phyloP scores from a whole-genome alignment of 2,113 vertebrate genomes.

The Xiphophorus couchianus region DNA sequence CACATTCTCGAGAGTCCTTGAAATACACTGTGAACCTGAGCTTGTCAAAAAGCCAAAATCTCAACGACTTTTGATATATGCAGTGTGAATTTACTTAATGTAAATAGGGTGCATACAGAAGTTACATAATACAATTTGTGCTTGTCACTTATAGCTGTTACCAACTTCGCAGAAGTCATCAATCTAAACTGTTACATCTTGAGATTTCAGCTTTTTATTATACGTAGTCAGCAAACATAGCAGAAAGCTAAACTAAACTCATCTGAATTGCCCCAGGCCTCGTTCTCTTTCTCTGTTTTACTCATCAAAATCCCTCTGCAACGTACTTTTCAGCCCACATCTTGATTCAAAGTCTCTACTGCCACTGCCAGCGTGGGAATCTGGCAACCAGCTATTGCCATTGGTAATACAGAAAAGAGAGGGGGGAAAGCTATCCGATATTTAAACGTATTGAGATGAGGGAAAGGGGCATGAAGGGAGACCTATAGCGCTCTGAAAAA shows the following conservation, averaged over 20 bases:
- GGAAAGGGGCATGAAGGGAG: neutral
- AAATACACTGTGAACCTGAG: neutral
- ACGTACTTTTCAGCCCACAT: neutral
- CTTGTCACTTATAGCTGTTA: neutral
- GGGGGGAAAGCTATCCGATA: neutral
- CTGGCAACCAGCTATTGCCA: neutral
- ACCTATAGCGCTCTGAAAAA: too few relatives aligned
- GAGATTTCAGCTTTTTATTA: neutral
- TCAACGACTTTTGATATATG: neutral
- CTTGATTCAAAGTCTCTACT: conserved; percentile 9
- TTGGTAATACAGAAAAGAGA: neutral
- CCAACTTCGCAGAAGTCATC: conserved; percentile 4
- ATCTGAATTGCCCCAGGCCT: neutral
- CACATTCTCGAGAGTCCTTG: conserved; percentile 5
- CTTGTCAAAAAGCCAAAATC: neutral
- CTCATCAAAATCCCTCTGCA: conserved; percentile 6
- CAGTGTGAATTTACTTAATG: neutral
- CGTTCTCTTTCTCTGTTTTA: conserved; percentile 1
- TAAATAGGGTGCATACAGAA: neutral
- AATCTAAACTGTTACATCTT: conserved; percentile 4
- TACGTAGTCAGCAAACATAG: neutral
- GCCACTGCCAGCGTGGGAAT: conserved; percentile 2
- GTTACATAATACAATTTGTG: neutral
- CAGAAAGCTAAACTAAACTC: conserved; percentile 7
- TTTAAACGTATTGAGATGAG: neutral